Conservation (phyloP, 2,797 vertebrate species). For the Denticeps clupeoides region DNA sequence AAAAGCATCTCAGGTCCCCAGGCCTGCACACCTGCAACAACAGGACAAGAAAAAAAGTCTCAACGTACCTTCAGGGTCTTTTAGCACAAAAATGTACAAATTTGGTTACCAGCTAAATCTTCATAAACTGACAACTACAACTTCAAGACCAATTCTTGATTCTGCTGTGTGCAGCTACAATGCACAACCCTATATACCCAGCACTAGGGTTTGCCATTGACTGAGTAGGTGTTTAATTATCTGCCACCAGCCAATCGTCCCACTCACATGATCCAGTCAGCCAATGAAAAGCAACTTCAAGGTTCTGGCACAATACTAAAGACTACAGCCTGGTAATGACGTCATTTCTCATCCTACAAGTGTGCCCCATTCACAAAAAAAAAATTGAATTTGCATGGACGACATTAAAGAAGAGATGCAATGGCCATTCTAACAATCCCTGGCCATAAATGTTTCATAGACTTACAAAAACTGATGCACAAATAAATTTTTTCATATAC, state of each 20-base stretch:
- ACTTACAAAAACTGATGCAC: slow-evolving; percentile 44
- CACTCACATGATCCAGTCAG: slow-evolving; percentile 32
- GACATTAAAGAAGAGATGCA: slow-evolving; percentile 54
- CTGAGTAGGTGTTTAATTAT: slow-evolving; percentile 75
- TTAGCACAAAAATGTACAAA: slow-evolving; percentile 1
- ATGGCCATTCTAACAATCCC: slow-evolving; percentile 38
- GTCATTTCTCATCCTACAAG: slow-evolving; percentile 59
- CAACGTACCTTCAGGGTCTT: slow-evolving; percentile 46
- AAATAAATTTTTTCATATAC: slow-evolving; percentile 41
- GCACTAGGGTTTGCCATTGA: slow-evolving; percentile 61
- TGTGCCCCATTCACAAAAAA: slow-evolving; percentile 69
- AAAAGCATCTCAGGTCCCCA: background rate
- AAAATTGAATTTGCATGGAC: slow-evolving; percentile 58
- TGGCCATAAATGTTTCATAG: slow-evolving; percentile 44
- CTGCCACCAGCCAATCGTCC: slow-evolving; percentile 58
- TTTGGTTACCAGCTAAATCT: slow-evolving; percentile 40
- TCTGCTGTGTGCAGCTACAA: slow-evolving; percentile 51
- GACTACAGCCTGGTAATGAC: slow-evolving; percentile 53
- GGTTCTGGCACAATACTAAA: slow-evolving; percentile 43
- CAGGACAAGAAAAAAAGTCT: slow-evolving; percentile 12
- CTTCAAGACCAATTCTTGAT: slow-evolving; percentile 57
- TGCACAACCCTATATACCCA: slow-evolving; percentile 69
- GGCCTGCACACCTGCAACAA: background rate
- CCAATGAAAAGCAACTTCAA: slow-evolving; percentile 46
- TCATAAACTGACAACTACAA: slow-evolving; percentile 49